Evolutionary conservation across 2,888 invertebrate genomes (phyloP).

Genomic region (Nudaria mundana): DNA sequence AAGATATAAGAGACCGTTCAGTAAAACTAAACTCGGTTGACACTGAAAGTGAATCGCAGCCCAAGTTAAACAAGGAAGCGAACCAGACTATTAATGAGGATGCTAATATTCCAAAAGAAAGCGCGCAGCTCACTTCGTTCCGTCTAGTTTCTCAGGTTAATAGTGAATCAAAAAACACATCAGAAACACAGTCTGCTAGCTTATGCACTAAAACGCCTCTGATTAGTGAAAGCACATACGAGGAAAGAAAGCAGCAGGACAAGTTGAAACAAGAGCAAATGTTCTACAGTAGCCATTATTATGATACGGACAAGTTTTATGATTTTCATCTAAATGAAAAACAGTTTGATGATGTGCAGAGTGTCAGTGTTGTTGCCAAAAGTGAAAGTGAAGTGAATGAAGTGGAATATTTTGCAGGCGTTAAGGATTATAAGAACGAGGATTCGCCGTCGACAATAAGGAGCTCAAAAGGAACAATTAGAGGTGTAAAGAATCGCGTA

Average conservation of each 20-base stretch:
- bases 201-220: slow-evolving; percentile 65
- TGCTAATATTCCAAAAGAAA: slow-evolving; percentile 73
- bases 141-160: slow-evolving; percentile 76
- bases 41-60: slow-evolving; percentile 63
- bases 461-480: slow-evolving; percentile 95
- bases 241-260: slow-evolving; percentile 81
- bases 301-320: slow-evolving; percentile 90
- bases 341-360: slow-evolving; percentile 76
- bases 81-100: slow-evolving; percentile 73
- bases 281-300: slow-evolving; percentile 79
- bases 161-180: slow-evolving; percentile 57
- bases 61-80: slow-evolving; percentile 54
- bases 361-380: slow-evolving; percentile 66
- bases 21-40: slow-evolving; percentile 73
- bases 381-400: slow-evolving; percentile 71
- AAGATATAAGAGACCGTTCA: slow-evolving; percentile 86
- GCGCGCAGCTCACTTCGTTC: slow-evolving; percentile 75
- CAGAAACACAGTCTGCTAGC: slow-evolving; percentile 50
- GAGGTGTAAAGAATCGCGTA: slow-evolving; percentile 96
- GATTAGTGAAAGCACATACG: slow-evolving; percentile 85
- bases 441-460: slow-evolving; percentile 89
- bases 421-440: slow-evolving; percentile 85
- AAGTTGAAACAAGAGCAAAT: slow-evolving; percentile 67
- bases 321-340: slow-evolving; percentile 91
- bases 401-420: slow-evolving; percentile 89